Conservation (phyloP, 2,113 vertebrate genomes). For the Psilopogon haemacephalus region DNA sequence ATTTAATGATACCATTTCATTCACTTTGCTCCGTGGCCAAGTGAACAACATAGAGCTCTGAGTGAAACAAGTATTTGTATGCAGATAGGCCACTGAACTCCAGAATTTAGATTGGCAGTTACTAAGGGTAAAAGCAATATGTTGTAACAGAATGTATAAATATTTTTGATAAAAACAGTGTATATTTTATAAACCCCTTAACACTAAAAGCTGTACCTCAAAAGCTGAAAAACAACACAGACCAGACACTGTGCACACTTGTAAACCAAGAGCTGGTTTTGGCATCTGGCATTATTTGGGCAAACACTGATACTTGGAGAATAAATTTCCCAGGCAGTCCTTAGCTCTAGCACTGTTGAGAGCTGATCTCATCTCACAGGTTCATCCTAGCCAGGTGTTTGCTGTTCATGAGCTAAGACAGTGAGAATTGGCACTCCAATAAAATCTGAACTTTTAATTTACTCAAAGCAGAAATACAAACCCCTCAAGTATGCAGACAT, state of each 20-base stretch:
- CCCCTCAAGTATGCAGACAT: neutral
- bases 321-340: neutral
- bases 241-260: slow-evolving; percentile 63
- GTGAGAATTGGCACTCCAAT: neutral
- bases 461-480: neutral
- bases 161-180: slow-evolving; percentile 82
- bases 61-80: neutral
- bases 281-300: slow-evolving; percentile 41
- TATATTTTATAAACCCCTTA: slow-evolving; percentile 81
- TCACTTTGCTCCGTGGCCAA: slow-evolving; percentile 62
- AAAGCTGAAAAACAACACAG: slow-evolving; percentile 67
- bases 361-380: neutral
- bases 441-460: neutral
- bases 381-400: slow-evolving; percentile 26
- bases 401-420: slow-evolving; percentile 1
- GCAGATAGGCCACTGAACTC: slow-evolving; percentile 72
- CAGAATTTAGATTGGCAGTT: slow-evolving; percentile 75
- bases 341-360: neutral
- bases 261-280: slow-evolving; percentile 38
- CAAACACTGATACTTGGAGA: slow-evolving; percentile 33
- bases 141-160: slow-evolving; percentile 82
- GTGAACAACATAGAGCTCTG: slow-evolving; percentile 25
- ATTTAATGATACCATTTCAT: slow-evolving; percentile 75
- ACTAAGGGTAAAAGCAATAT: slow-evolving; percentile 79
- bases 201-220: slow-evolving; percentile 86